Evolutionary conservation across 1,140 invertebrate species (phyloP).

Genomic region (Pachyrhynchus sulphureomaculatus): DNA sequence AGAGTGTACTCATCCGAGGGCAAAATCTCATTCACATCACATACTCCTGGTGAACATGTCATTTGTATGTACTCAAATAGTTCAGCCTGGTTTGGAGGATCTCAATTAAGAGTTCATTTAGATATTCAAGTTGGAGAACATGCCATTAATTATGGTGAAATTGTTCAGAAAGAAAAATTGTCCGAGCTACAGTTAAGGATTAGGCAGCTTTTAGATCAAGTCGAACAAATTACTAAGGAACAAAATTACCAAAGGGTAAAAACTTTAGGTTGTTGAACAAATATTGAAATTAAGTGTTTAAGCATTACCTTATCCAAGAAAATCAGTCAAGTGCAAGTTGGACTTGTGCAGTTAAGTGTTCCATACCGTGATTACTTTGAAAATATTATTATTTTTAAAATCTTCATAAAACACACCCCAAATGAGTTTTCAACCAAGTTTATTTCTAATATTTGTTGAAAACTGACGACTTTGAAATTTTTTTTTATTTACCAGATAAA

Average conservation of each 20-base stretch:
- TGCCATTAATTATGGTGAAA: conserved; percentile 95
- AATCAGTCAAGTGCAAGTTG: no score
- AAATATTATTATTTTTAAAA: no score
- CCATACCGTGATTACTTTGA: no score
- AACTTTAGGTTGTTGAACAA: neutral
- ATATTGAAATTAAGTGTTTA: neutral
- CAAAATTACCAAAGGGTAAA: conserved; percentile 97
- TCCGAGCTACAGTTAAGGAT: conserved; percentile 94
- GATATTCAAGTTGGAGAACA: conserved; percentile 99
- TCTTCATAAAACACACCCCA: no score
- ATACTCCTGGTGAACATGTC: conserved; percentile 93
- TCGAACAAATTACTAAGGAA: conserved; percentile 99
- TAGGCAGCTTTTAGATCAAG: conserved; percentile 94
- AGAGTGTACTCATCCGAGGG: conserved; percentile 96
- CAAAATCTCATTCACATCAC: conserved; percentile 94
- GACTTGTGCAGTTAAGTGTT: no score
- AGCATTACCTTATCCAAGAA: no score
- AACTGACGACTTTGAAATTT: no score
- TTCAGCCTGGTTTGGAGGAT: conserved; percentile 93
- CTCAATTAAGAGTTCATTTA: conserved; percentile 90
- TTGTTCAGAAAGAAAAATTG: conserved; percentile 97
- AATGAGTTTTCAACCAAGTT: no score
- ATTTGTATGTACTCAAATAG: conserved; percentile 99
- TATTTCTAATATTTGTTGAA: no score
- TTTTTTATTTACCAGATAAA: no score